Base-by-base conservation (phyloP, 2,797 vertebrate species). In the Enoplosus armatus region DNA sequence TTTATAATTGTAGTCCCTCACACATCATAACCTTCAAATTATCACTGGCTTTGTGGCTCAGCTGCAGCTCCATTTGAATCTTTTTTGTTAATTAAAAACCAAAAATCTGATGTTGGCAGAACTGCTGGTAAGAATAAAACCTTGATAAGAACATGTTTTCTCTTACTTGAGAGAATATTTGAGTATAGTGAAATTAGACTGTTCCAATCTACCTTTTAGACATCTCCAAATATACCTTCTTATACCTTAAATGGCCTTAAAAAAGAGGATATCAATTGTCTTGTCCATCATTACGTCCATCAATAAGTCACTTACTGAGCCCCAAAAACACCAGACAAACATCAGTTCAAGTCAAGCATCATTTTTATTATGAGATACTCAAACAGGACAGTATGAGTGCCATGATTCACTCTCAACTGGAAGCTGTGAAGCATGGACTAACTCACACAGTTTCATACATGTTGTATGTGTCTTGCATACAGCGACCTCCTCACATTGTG, bases 291-390 rank as follows among this genome's bases (percentile, higher is more conserved):
- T 53, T 26, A 33, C 50, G 43, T 47, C 10, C 0, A 31, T 27
- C 8, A 50, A 15, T 59, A 16, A 37, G 15, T n/a, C 33, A 56
- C 9, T 51, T 27, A 4, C 3, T 53, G 2, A 41, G 12, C 9
- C 16, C 1, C 1, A 47, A n/a, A 78, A 18, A 68, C 24, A 74
- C 0, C 26, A 76, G 26, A 75, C 55, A 79, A 48, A 75, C n/a
- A 62, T 26, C 29, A 45, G 75, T 45, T 83, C n/a, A 85, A 68
- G 71, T 90, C 79, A 72, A 84, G 72, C 79, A 73, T 75, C 2
- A 22, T 78, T 84, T 93, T 94, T 94, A 93, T 92, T 93, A 53
- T 61, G 77, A 87, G 73, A 80, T 61, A 73, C 50, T 81, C 72
- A 80, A 75, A 87, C 79, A 87, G 61, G 65, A 41, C 63, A 72